phyloP scores from a whole-genome alignment of 2,797 vertebrate species.

The Lerista edwardsae region DNA sequence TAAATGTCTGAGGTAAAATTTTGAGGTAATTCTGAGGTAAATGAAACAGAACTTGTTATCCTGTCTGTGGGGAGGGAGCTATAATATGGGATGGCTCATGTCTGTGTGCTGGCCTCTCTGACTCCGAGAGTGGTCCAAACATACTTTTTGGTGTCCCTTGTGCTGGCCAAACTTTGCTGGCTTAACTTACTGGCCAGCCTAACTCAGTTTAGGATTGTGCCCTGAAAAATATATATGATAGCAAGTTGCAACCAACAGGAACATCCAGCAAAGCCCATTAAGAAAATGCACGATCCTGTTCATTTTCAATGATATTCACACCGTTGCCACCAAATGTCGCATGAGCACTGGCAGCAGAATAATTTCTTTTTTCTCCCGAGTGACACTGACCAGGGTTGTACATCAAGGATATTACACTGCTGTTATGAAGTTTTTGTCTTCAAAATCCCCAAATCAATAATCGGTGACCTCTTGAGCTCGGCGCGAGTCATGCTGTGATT shows the following conservation, averaged over 20 bases:
- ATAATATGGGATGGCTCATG: too few relatives aligned
- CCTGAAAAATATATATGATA: too few relatives aligned
- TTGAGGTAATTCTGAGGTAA: too few relatives aligned
- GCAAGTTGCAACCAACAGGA: neutral
- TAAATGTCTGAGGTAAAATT: too few relatives aligned
- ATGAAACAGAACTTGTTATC: too few relatives aligned
- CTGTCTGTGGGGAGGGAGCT: too few relatives aligned
- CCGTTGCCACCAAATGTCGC: conserved; percentile 25
- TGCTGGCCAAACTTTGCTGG: too few relatives aligned
- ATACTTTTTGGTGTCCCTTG: too few relatives aligned
- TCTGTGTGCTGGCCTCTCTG: too few relatives aligned
- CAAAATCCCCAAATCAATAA: conserved; percentile 56
- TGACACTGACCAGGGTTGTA: conserved; percentile 40
- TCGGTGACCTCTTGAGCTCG: conserved; percentile 38
- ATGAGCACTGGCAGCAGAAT: conserved; percentile 13
- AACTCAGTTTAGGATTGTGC: too few relatives aligned
- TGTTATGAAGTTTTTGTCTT: conserved; percentile 51
- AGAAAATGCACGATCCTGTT: conserved; percentile 17
- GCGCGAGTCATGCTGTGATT: conserved; percentile 44
- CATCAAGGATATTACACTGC: conserved; percentile 42
- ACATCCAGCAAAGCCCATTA: conserved; percentile 7
- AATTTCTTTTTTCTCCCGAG: conserved; percentile 42
- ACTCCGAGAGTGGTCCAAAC: too few relatives aligned
- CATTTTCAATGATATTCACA: conserved; percentile 32
- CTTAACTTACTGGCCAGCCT: too few relatives aligned